A percentile compares a stretch with the other conserved stretches of the same genome.
Evolutionary conservation across 2,113 vertebrate genomes (phyloP).

Genomic region (Climacteris rufus): DNA sequence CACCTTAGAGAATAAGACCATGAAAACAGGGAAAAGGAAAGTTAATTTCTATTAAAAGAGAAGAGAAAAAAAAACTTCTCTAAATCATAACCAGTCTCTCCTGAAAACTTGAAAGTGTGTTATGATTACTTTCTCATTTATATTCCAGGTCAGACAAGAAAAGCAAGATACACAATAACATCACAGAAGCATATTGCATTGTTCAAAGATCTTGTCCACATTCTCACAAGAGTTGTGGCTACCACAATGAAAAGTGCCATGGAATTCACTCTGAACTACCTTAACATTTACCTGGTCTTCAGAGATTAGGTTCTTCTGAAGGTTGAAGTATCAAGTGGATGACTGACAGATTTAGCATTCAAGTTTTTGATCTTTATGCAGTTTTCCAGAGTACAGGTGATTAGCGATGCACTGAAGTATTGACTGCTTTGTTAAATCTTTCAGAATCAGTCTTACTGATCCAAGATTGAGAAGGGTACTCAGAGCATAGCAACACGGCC

Average conservation of each 20-base stretch:
- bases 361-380: not conserved
- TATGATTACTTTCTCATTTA: not conserved
- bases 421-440: not conserved
- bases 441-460: not conserved
- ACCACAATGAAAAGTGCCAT: not conserved
- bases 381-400: not conserved
- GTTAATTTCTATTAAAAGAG: not conserved
- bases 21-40: not conserved
- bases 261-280: not conserved
- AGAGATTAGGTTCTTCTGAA: not conserved
- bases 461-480: not conserved
- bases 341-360: not conserved
- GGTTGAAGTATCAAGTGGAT: not conserved
- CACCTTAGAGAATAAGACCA: not conserved
- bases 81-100: not conserved
- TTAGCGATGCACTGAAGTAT: not conserved
- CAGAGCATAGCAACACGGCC: not conserved
- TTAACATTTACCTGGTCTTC: not conserved
- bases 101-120: not conserved
- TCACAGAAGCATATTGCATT: not conserved
- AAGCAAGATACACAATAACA: not conserved
- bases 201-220: not conserved
- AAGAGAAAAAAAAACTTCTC: not conserved
- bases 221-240: not conserved
- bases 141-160: not conserved